A percentile compares a stretch with the other conserved stretches of the same genome.
These are phyloP conservation scores for Zoanthus sansibaricus DNA, from an alignment of 92 coral and sea anemone species.

Conservation along the genomic window DNA sequence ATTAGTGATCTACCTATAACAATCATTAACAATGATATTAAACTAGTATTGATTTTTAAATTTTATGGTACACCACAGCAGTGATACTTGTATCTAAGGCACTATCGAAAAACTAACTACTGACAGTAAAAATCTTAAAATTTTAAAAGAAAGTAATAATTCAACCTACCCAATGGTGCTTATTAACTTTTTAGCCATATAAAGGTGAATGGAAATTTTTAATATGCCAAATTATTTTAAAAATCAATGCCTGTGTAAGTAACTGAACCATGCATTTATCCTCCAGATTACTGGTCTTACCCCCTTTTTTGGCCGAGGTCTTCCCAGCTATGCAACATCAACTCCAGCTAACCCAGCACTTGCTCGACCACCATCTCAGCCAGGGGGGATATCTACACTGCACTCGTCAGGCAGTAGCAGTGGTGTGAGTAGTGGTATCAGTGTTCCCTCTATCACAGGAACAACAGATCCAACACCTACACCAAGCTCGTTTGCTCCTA, in stretches of 20 bases:
- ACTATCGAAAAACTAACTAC: no score
- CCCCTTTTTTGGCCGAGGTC: constrained; percentile 91
- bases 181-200: no score
- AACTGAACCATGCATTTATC: background rate
- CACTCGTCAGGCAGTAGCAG: constrained; percentile 90
- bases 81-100: no score
- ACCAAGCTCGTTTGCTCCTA: constrained; percentile 63
- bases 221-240: background rate
- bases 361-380: constrained; percentile 48
- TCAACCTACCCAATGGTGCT: no score
- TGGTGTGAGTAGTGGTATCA: constrained; percentile 77
- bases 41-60: no score
- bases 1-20: no score
- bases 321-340: constrained; percentile 86
- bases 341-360: constrained; percentile 78
- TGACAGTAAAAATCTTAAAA: no score
- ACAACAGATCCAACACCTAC: constrained; percentile 71
- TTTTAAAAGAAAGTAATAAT: no score
- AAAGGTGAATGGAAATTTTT: background rate
- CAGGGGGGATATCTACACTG: constrained; percentile 69
- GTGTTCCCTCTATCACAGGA: constrained; percentile 63
- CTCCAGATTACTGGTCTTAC: constrained; percentile 50
- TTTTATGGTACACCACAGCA: no score
- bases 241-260: background rate
- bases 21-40: no score